phyloP scores from a whole-genome alignment of 1,140 invertebrate species.

The Diploscapter pachys region DNA sequence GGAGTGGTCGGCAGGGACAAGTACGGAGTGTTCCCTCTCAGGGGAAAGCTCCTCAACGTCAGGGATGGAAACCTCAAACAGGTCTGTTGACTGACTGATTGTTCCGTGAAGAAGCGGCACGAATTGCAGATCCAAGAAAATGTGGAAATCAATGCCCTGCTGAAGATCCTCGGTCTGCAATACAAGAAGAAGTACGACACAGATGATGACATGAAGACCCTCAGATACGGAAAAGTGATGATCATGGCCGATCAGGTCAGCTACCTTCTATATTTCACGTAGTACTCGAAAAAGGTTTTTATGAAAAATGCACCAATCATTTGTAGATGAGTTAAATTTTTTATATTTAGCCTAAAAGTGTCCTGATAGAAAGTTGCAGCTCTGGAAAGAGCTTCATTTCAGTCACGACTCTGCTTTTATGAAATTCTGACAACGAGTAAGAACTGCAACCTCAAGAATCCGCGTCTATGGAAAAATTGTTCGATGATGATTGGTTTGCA shows the following conservation, averaged over 20 bases:
- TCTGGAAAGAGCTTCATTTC: slow-evolving; percentile 58
- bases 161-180: slow-evolving; percentile 88
- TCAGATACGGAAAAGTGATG: slow-evolving; percentile 96
- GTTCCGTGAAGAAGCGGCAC: slow-evolving; percentile 56
- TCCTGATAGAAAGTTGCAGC: too few relatives aligned
- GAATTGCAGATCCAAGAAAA: slow-evolving; percentile 82
- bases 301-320: too few relatives aligned
- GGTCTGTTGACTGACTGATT: slow-evolving; percentile 57
- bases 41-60: slow-evolving; percentile 97
- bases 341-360: too few relatives aligned
- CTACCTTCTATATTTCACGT: neutral
- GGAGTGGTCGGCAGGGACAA: slow-evolving; percentile 89
- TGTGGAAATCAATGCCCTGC: slow-evolving; percentile 92
- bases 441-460: too few relatives aligned
- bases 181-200: slow-evolving; percentile 94
- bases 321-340: too few relatives aligned
- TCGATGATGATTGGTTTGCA: slow-evolving; percentile 33
- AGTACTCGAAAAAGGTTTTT: neutral
- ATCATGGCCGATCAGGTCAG: slow-evolving; percentile 98
- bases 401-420: too few relatives aligned
- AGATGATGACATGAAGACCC: slow-evolving; percentile 80
- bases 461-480: slow-evolving; percentile 2
- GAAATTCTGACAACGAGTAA: too few relatives aligned
- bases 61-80: slow-evolving; percentile 94
- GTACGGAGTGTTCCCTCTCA: slow-evolving; percentile 94